Percentiles rank a stretch among this genome's conserved stretches.
Evolutionary conservation across 2,113 vertebrate species (phyloP).

Genomic region (Cynocephalus volans): DNA sequence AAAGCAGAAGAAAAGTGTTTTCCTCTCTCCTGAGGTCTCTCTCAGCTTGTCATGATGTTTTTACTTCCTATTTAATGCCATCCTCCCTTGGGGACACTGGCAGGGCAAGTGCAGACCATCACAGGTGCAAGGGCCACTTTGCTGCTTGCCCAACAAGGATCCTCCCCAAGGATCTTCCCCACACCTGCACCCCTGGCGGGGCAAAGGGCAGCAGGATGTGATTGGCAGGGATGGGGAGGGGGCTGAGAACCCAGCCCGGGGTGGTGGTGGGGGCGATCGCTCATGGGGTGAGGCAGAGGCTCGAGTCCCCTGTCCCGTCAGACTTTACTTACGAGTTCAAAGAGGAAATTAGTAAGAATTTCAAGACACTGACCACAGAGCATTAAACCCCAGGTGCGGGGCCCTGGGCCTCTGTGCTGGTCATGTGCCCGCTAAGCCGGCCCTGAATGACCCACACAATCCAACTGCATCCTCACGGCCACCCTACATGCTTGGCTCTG

Average conservation of each 20-base stretch:
- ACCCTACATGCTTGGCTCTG: accelerated
- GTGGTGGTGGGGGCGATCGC: background rate
- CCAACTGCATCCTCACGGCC: background rate
- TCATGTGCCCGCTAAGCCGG: accelerated
- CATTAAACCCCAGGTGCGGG: accelerated
- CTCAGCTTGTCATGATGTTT: background rate
- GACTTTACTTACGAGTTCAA: background rate
- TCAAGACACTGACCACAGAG: background rate
- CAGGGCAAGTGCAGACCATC: background rate
- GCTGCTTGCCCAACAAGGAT: accelerated
- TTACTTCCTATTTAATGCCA: background rate
- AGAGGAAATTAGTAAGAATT: background rate
- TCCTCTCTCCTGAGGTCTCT: background rate
- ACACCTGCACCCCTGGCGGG: background rate
- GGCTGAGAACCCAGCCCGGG: background rate
- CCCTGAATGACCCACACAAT: accelerated
- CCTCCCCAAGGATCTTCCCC: too few relatives aligned
- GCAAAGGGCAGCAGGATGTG: background rate
- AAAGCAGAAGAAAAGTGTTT: background rate
- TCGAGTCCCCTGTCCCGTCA: background rate
- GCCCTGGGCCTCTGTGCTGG: background rate
- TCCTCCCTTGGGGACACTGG: background rate
- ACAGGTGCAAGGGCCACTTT: accelerated
- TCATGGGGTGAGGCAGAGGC: background rate
- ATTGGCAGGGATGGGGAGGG: background rate